These are phyloP conservation scores for Xestia c-nigrum DNA, from an alignment of 2,888 invertebrate genomes.

Conservation along the genomic window DNA sequence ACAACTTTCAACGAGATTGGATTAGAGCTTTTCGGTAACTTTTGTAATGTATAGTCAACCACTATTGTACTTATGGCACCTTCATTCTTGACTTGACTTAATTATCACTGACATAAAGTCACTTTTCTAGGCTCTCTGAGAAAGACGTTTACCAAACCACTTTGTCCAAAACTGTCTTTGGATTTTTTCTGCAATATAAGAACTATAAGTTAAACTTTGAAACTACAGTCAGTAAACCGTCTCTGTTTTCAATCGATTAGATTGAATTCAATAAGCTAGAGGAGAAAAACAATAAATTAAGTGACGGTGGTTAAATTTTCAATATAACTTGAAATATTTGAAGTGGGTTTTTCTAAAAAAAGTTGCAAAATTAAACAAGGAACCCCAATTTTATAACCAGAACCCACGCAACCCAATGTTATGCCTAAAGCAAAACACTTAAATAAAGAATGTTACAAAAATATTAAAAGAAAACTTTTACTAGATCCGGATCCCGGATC, in stretches of 20 bases:
- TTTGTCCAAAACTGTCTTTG: not conserved
- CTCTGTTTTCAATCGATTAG: not conserved
- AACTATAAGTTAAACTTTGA: not conserved
- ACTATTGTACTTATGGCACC: not conserved
- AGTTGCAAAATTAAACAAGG: conserved; percentile 3
- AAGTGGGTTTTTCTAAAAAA: not conserved
- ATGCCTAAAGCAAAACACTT: conserved; percentile 27
- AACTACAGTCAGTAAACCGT: not conserved
- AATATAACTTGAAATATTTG: not conserved
- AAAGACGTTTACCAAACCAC: not conserved
- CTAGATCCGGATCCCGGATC: conserved; percentile 26
- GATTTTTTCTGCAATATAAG: not conserved
- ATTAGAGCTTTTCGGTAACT: not conserved
- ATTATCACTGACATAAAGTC: not conserved
- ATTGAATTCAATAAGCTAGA: not conserved
- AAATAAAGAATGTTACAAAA: conserved; percentile 16
- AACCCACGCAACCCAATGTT: not conserved
- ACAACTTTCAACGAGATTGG: not conserved
- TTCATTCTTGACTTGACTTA: not conserved
- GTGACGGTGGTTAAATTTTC: not conserved
- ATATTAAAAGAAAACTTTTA: conserved; percentile 36
- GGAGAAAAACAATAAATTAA: not conserved
- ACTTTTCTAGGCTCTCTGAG: not conserved
- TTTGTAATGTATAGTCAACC: not conserved
- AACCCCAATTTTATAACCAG: conserved; percentile 1